Evolutionary conservation across 2,888 invertebrate genomes (phyloP).

Genomic region (Automeris io): DNA sequence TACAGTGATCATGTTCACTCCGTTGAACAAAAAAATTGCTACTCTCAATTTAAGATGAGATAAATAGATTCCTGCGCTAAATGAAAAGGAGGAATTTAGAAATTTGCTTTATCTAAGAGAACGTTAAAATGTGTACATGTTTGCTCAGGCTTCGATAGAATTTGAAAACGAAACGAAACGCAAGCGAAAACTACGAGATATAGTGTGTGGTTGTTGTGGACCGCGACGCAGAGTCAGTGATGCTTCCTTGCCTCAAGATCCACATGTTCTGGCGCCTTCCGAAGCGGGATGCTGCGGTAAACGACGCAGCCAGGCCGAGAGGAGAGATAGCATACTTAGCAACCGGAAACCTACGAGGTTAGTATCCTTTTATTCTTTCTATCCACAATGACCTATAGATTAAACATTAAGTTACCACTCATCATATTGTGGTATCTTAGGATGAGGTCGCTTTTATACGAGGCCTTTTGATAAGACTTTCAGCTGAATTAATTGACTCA

Average conservation of each 20-base stretch:
- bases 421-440: too few species aligned
- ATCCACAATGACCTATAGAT: too few species aligned
- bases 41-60: too few species aligned
- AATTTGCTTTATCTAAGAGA: constrained; percentile 15
- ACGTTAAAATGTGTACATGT: constrained; percentile 6
- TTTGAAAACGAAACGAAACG: constrained; percentile 63
- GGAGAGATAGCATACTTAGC: constrained; percentile 75
- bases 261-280: background rate
- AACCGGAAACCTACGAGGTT: constrained; percentile 59
- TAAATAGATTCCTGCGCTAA: too few species aligned
- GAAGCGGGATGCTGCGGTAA: constrained; percentile 54
- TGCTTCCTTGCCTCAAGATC: constrained; percentile 21
- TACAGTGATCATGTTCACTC: too few species aligned
- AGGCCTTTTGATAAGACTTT: too few species aligned
- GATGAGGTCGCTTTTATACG: too few species aligned
- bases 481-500: too few species aligned
- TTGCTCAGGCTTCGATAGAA: constrained; percentile 49
- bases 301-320: constrained; percentile 59
- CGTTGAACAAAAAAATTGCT: too few species aligned
- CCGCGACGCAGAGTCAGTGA: constrained; percentile 35
- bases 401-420: too few species aligned
- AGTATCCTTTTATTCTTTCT: constrained; percentile 14
- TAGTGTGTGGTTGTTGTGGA: constrained; percentile 55
- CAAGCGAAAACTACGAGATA: constrained; percentile 66
- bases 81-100: too few species aligned